Percentiles rank a stretch among this genome's conserved stretches.
phyloP scores from a whole-genome alignment of 2,888 invertebrate species.

The Eutolmus rufibarbis region DNA sequence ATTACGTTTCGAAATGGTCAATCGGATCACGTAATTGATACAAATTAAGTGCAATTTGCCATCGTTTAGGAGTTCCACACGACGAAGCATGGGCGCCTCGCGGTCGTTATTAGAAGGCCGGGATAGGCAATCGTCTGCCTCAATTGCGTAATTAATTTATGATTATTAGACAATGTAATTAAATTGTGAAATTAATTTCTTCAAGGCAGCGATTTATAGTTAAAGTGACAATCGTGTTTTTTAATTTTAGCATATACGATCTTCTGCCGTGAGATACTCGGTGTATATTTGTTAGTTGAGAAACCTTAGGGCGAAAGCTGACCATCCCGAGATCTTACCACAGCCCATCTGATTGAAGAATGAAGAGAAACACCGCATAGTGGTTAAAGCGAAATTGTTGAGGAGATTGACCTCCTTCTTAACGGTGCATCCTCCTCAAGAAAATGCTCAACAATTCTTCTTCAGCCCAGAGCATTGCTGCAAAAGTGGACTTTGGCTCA shows the following conservation, averaged over 20 bases:
- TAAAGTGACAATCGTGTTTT: background rate
- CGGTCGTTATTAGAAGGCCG: background rate
- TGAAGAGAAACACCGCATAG: background rate
- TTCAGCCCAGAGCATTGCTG: background rate
- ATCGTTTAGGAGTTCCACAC: background rate
- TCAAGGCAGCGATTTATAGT: background rate
- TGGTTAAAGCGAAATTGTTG: background rate
- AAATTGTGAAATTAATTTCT: background rate
- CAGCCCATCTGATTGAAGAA: background rate
- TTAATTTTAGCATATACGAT: background rate
- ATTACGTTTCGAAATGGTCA: background rate
- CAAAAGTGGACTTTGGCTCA: background rate
- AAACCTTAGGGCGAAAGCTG: background rate
- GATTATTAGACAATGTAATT: background rate
- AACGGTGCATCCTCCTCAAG: conserved; percentile 26
- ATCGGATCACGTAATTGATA: conserved; percentile 4
- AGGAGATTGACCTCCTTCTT: conserved; percentile 36
- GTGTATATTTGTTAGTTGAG: too few relatives aligned
- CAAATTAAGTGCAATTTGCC: conserved; percentile 23
- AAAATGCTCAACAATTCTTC: background rate
- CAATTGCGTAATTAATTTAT: background rate
- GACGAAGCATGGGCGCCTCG: background rate
- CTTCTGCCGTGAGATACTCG: background rate
- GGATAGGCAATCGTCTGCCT: background rate
- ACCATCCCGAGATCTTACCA: background rate